Evolutionary conservation across 2,797 vertebrate species (phyloP), one percentile per base, ranked within the genome.

Genomic region (Trachops cirrhosus): DNA sequence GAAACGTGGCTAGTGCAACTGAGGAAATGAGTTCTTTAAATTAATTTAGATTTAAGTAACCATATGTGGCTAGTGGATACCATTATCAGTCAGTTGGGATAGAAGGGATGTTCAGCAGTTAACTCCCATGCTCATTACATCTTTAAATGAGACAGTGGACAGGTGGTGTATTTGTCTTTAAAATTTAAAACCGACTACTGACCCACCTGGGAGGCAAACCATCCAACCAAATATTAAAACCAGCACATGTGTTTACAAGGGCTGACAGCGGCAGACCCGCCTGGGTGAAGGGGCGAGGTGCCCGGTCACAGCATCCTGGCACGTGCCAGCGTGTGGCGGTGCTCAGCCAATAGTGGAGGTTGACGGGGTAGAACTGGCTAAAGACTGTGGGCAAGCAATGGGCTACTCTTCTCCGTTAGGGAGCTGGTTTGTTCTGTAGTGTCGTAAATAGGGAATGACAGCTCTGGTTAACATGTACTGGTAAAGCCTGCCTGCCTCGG

Each of bases 131-230:
- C 34, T 83, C n/a, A 86, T 52, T 86, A 48, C 1, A 75, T 88
- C 34, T 92, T 94, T 88, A 74, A 80, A 57, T 79, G 75, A 41
- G 78, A 70, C 19, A 71, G 1, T 82, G 37, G 91, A 34, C 46
- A 54, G 4, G 19, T 91, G 32, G 9, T 74, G 2, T 34, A 46
- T 29, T 94, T 86, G 39, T 71, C 71, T 95, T 93, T 90, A 74
- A 62, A 91, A 92, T 74, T 68, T 96, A 52, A 71, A 50, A 86
- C 54, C 84, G 64, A 67, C 57, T 86, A 86, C 39, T 89, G 71
- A 84, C n/a, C 71, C 52, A 84, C n/a, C 37, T 74, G 70, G 50
- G 67, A 32, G 37, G 68, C 12, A 26, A n/a, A 75, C 16, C 21
- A 80, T 68, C 11, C 21, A 93, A 77, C 26, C 52, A 68, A 82